These are phyloP conservation scores for Torymus tubicola DNA, from an alignment of 2,888 invertebrate genomes.

Conservation along the genomic window DNA sequence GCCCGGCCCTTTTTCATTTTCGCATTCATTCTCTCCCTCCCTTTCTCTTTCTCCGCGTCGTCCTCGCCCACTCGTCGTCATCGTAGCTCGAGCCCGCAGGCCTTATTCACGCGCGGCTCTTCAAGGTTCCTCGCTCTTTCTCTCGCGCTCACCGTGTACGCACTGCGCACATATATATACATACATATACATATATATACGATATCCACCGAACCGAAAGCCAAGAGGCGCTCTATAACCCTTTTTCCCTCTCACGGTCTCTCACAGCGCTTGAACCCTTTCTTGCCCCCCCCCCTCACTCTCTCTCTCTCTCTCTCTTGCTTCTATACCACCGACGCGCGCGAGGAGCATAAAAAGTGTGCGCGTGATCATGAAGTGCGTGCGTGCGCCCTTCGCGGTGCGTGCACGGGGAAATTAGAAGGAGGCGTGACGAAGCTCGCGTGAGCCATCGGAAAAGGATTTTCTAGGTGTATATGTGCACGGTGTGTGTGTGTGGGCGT, in stretches of 20 bases:
- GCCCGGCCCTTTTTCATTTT: conserved; percentile 27
- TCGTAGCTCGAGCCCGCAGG: neutral
- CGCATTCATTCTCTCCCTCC: conserved; percentile 5
- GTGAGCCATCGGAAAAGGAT: conserved; percentile 18
- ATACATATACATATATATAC: neutral
- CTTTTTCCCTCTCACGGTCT: neutral
- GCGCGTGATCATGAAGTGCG: conserved; percentile 12
- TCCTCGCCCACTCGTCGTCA: conserved; percentile 29
- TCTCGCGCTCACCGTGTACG: conserved; percentile 1
- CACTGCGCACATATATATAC: neutral
- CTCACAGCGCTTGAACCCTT: neutral
- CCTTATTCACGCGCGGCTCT: conserved; percentile 25
- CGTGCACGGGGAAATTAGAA: conserved; percentile 25
- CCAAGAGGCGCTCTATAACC: neutral
- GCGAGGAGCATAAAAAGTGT: conserved; percentile 11
- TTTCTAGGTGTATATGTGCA: neutral
- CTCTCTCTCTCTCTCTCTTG: neutral
- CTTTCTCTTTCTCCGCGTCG: neutral
- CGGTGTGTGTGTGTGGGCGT: neutral
- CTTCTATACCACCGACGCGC: neutral
- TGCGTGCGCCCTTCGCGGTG: neutral
- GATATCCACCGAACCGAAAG: conserved; percentile 20
- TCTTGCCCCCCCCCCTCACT: conserved; percentile 13
- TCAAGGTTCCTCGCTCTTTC: conserved; percentile 28
- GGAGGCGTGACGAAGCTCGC: conserved; percentile 5